Conservation (phyloP, 2,797 vertebrate genomes). For the Allobates femoralis region DNA sequence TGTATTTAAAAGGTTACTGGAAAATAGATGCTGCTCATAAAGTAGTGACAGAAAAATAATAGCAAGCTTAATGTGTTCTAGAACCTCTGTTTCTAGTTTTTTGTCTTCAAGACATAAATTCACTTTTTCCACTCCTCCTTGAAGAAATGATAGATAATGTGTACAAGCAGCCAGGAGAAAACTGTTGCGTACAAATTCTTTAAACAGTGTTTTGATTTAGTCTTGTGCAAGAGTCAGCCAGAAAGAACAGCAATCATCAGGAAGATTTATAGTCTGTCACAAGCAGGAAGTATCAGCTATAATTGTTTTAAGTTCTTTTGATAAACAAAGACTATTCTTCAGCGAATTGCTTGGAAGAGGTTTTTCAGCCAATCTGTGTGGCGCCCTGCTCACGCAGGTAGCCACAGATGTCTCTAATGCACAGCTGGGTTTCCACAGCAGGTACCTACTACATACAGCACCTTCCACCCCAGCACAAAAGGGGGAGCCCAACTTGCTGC, state of each 20-base stretch:
- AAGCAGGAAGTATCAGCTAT: constrained; percentile 21
- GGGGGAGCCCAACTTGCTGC: no score
- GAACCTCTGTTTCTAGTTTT: constrained; percentile 6
- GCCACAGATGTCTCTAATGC: no score
- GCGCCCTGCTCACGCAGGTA: no score
- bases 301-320: constrained; percentile 41
- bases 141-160: constrained; percentile 42
- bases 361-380: neutral
- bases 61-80: constrained; percentile 35
- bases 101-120: constrained; percentile 30
- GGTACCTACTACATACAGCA: no score
- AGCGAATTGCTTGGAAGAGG: neutral
- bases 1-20: constrained; percentile 43
- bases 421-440: no score
- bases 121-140: constrained; percentile 31
- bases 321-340: constrained; percentile 19
- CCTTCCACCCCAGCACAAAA: no score
- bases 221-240: constrained; percentile 34
- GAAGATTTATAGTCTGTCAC: constrained; percentile 43
- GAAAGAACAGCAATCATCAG: constrained; percentile 43
- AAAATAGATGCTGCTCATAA: constrained; percentile 32
- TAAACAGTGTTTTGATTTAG: constrained; percentile 46
- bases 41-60: constrained; percentile 38
- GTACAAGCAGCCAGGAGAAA: constrained; percentile 1
- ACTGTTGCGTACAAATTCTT: constrained; percentile 32